Percentiles rank a stretch among this genome's conserved stretches.
phyloP scores from a whole-genome alignment of 2,113 vertebrate genomes.

The Anguilla japonica region DNA sequence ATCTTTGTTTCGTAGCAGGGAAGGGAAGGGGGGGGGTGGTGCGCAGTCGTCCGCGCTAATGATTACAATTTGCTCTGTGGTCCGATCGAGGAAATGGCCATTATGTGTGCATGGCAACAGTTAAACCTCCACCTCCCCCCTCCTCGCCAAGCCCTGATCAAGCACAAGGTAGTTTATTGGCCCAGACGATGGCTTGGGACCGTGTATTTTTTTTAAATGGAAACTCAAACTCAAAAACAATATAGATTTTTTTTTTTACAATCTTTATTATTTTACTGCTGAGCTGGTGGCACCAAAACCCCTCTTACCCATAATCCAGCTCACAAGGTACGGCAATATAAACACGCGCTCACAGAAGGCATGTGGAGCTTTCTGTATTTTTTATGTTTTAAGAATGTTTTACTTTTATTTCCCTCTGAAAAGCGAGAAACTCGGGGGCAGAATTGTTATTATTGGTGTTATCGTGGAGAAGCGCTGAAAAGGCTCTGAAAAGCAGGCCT shows the following conservation, averaged over 20 bases:
- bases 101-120: constrained; percentile 41
- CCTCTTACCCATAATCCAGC: constrained; percentile 55
- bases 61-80: constrained; percentile 58
- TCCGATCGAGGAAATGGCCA: constrained; percentile 54
- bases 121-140: constrained; percentile 40
- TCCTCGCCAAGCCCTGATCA: constrained; percentile 14
- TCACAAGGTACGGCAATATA: constrained; percentile 48
- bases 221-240: constrained; percentile 31
- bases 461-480: neutral
- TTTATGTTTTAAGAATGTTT: constrained; percentile 43
- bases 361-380: constrained; percentile 45
- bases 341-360: constrained; percentile 42
- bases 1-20: neutral
- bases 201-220: constrained; percentile 24
- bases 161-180: constrained; percentile 51
- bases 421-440: neutral
- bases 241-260: constrained; percentile 23
- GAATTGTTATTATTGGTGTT: neutral
- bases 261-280: constrained; percentile 33
- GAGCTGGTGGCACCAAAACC: constrained; percentile 43
- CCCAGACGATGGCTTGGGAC: constrained; percentile 53
- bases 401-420: neutral
- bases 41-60: constrained; percentile 51
- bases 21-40: neutral
- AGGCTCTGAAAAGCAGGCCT: neutral